A percentile compares a stretch with the other conserved stretches of the same genome.
These are phyloP conservation scores for Danio rerio DNA, from an alignment of 2,113 vertebrate genomes.

Conservation along the genomic window DNA sequence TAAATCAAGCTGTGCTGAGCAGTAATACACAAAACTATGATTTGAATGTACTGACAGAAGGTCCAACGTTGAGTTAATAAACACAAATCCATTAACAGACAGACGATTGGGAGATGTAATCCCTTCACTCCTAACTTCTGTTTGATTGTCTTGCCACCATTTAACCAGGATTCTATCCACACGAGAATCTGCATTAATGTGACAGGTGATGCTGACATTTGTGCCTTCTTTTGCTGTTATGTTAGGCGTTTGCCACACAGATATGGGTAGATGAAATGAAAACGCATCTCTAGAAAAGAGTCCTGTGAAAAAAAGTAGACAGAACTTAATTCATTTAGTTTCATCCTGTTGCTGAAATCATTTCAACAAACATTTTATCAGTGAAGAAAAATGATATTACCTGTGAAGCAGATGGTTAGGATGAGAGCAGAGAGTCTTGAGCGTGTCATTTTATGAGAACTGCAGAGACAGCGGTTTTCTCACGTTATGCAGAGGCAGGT, in stretches of 20 bases:
- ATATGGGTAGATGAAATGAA: too few species aligned
- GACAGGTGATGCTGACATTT: slow-evolving; percentile 45
- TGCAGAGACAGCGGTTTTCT: background rate
- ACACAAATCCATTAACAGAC: background rate
- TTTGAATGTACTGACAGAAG: background rate
- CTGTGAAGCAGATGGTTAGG: background rate
- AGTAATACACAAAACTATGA: slow-evolving; percentile 32
- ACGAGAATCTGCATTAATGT: background rate
- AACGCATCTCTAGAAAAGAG: too few species aligned
- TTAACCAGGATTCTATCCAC: rapidly evolving
- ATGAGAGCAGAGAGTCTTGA: background rate
- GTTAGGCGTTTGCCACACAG: slow-evolving; percentile 40
- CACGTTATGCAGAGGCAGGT: background rate
- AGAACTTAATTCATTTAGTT: too few species aligned
- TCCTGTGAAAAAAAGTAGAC: too few species aligned
- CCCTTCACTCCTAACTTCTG: rapidly evolving
- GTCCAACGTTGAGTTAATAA: background rate
- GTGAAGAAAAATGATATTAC: background rate
- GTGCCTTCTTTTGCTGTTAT: background rate
- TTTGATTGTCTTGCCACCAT: slow-evolving; percentile 7
- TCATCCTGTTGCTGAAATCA: background rate
- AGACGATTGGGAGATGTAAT: background rate
- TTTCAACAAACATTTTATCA: too few species aligned
- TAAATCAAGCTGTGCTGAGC: background rate
- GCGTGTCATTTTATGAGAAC: slow-evolving; percentile 14